Evolutionary conservation across 2,113 vertebrate species (phyloP).

Genomic region (Gobiocypris rarus): DNA sequence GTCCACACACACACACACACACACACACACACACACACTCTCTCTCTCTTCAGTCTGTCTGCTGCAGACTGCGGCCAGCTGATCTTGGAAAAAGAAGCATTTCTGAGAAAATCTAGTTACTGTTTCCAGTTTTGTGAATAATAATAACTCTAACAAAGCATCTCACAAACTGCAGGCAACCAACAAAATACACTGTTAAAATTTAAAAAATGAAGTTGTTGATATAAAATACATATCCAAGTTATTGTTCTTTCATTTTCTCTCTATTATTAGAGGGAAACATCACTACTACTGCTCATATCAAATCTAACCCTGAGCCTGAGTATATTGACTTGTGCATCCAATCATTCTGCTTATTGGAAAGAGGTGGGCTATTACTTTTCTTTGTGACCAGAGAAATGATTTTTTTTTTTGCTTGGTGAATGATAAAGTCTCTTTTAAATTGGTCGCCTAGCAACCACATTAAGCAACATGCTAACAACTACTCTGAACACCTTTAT

Average conservation of each 20-base stretch:
- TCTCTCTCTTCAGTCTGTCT: not conserved
- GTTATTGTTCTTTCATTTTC: not conserved
- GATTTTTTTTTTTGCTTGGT: not conserved
- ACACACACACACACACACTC: not conserved
- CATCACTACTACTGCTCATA: not conserved
- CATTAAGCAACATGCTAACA: not conserved
- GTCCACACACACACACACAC: no score
- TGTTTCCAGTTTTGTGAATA: conserved; percentile 10
- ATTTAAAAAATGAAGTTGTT: not conserved
- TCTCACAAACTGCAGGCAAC: not conserved
- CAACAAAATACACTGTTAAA: not conserved
- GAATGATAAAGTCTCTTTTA: not conserved
- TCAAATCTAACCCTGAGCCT: not conserved
- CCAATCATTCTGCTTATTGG: not conserved
- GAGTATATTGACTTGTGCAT: not conserved
- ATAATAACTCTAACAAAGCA: not conserved
- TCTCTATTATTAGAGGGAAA: not conserved
- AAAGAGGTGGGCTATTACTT: not conserved
- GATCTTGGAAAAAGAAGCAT: conserved; percentile 12
- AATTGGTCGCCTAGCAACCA: not conserved
- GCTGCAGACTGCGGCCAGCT: not conserved
- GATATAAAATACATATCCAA: not conserved
- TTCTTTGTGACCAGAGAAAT: not conserved
- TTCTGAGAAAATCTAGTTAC: not conserved
- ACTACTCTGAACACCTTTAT: not conserved